Percentiles rank a stretch among this genome's conserved stretches.
phyloP scores from a whole-genome alignment of 2,113 vertebrate species.

The Acanthochromis polyacanthus region DNA sequence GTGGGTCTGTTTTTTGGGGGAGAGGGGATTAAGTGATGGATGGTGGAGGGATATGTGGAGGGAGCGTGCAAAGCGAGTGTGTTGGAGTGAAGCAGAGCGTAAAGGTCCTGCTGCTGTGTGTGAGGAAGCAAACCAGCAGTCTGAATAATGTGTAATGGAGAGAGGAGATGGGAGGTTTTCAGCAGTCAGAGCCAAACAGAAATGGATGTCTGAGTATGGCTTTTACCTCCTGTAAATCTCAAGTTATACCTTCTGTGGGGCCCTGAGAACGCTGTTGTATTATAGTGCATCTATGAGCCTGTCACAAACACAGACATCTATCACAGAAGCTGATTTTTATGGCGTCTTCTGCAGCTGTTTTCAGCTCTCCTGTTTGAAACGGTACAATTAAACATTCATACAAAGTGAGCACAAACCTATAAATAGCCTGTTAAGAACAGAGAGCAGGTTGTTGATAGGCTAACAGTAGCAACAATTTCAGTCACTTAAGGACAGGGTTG shows the following conservation, averaged over 20 bases:
- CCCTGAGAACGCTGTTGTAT: neutral
- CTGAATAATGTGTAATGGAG: slow-evolving; percentile 32
- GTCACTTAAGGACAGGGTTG: slow-evolving; percentile 37
- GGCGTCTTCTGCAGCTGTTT: neutral
- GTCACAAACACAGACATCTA: slow-evolving; percentile 19
- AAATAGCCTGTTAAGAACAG: slow-evolving; percentile 60
- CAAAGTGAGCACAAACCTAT: slow-evolving; percentile 47
- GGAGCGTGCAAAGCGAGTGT: slow-evolving; percentile 18
- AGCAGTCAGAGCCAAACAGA: slow-evolving; percentile 1
- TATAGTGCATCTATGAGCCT: neutral
- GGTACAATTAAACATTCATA: slow-evolving; percentile 68
- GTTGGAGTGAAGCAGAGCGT: slow-evolving; percentile 53
- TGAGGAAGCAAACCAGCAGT: slow-evolving; percentile 43
- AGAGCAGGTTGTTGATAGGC: slow-evolving; percentile 44
- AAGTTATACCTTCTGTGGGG: neutral
- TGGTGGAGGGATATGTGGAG: slow-evolving; percentile 9
- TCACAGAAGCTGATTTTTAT: slow-evolving; percentile 12
- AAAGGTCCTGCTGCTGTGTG: slow-evolving; percentile 60
- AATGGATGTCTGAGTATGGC: neutral
- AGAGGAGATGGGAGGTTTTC: slow-evolving; percentile 31
- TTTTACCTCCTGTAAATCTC: slow-evolving; percentile 3
- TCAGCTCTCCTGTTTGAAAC: slow-evolving; percentile 11
- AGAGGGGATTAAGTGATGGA: neutral
- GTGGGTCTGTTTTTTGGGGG: neutral
- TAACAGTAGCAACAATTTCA: slow-evolving; percentile 12